Conservation (phyloP, 2,113 vertebrate species). For the Embiotoca jacksoni region DNA sequence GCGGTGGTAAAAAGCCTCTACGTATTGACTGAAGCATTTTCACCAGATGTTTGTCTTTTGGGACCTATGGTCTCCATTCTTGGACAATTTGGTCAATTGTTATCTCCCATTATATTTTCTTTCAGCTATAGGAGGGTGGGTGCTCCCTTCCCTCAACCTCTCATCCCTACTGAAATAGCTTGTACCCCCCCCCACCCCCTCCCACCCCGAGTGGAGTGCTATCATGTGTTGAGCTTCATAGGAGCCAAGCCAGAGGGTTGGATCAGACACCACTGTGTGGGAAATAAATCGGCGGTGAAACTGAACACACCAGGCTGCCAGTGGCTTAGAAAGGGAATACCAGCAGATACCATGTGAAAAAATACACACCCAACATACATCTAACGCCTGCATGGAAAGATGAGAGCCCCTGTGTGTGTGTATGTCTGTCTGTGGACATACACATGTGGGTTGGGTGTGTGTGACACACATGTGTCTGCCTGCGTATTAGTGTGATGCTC, state of each 20-base stretch:
- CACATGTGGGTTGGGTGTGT: slow-evolving; percentile 65
- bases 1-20: neutral
- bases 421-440: slow-evolving; percentile 58
- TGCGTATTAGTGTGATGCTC: slow-evolving; percentile 37
- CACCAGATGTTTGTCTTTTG: slow-evolving; percentile 18
- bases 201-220: slow-evolving; percentile 36
- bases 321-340: slow-evolving; percentile 71
- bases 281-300: slow-evolving; percentile 77
- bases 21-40: neutral
- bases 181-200: slow-evolving; percentile 13
- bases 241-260: slow-evolving; percentile 73
- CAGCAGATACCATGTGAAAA: slow-evolving; percentile 72
- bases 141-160: slow-evolving; percentile 8
- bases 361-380: slow-evolving; percentile 65
- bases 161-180: slow-evolving; percentile 59
- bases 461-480: slow-evolving; percentile 47
- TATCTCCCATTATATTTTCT: slow-evolving; percentile 52
- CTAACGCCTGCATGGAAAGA: slow-evolving; percentile 65
- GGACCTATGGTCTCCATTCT: slow-evolving; percentile 19
- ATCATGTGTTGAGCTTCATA: slow-evolving; percentile 70
- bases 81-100: slow-evolving; percentile 46
- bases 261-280: slow-evolving; percentile 77
- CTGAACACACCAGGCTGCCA: slow-evolving; percentile 77
- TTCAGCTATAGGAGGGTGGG: slow-evolving; percentile 7
- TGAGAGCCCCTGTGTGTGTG: slow-evolving; percentile 57